These are phyloP conservation scores for Lasioglossum pauxillum DNA, from an alignment of 2,888 invertebrate species.

Conservation along the genomic window DNA sequence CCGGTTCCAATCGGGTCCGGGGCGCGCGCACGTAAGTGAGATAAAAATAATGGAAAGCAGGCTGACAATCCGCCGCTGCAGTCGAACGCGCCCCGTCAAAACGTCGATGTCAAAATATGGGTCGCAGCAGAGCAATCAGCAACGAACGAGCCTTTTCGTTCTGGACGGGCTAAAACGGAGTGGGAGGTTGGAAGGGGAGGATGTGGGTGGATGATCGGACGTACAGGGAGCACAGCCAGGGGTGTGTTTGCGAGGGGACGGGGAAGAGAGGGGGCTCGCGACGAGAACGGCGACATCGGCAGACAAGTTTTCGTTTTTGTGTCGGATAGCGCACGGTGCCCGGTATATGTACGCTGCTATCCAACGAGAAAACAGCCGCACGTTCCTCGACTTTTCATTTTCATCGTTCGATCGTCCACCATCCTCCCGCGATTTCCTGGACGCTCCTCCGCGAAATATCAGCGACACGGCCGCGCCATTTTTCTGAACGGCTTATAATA, in stretches of 20 bases:
- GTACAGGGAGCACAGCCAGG: constrained; percentile 17
- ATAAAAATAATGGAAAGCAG: constrained; percentile 41
- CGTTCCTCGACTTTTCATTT: constrained; percentile 60
- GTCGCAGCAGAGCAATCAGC: constrained; percentile 69
- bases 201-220: constrained; percentile 16
- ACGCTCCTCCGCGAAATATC: background rate
- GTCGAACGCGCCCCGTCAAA: constrained; percentile 63
- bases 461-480: background rate
- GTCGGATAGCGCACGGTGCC: constrained; percentile 18
- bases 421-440: background rate
- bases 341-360: constrained; percentile 54
- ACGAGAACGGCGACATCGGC: constrained; percentile 46
- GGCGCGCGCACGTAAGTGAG: constrained; percentile 20
- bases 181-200: background rate
- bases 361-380: constrained; percentile 45
- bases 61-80: constrained; percentile 36
- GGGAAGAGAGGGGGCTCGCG: background rate
- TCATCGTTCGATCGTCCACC: constrained; percentile 18
- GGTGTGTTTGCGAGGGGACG: constrained; percentile 9
- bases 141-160: constrained; percentile 65
- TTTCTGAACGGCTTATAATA: background rate
- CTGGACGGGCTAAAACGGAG: background rate
- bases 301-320: constrained; percentile 63
- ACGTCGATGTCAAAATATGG: constrained; percentile 71
- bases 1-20: background rate